A percentile compares a stretch with the other conserved stretches of the same genome.
Conservation (phyloP, 1,140 invertebrate genomes). For the Dendrolimus kikuchii region DNA sequence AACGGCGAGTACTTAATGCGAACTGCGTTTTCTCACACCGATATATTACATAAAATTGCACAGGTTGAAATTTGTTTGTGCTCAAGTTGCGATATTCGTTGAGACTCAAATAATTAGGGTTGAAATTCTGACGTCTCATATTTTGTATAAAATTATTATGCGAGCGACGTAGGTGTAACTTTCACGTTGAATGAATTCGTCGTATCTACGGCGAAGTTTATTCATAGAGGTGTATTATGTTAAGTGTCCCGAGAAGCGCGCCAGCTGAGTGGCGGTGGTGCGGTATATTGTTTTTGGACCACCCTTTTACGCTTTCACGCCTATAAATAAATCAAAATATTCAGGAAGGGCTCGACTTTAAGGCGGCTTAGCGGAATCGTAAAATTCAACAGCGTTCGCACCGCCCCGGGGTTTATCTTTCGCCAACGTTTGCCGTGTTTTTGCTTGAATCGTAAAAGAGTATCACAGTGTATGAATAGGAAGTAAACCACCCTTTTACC, state of each 20-base stretch:
- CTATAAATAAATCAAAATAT: conserved; percentile 73
- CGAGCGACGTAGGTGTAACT: too few relatives aligned
- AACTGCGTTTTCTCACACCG: conserved; percentile 53
- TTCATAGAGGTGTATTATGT: conserved; percentile 26
- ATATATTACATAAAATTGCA: conserved; percentile 56
- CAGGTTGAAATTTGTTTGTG: conserved; percentile 43
- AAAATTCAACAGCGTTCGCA: conserved; percentile 67
- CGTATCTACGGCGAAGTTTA: conserved; percentile 8
- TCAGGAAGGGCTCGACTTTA: conserved; percentile 68
- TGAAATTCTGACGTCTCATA: conserved; percentile 5
- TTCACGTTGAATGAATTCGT: too few relatives aligned
- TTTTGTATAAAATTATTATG: not conserved
- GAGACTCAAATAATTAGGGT: conserved; percentile 15
- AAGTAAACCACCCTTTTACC: conserved; percentile 52
- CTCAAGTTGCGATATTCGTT: conserved; percentile 24
- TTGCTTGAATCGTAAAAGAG: conserved; percentile 62
- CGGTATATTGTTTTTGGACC: conserved; percentile 62
- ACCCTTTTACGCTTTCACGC: conserved; percentile 62
- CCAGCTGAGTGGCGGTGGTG: conserved; percentile 37
- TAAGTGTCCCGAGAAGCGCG: conserved; percentile 31
- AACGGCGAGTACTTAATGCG: conserved; percentile 58
- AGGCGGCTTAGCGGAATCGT: conserved; percentile 69
- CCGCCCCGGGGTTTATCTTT: conserved; percentile 60
- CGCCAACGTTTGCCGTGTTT: conserved; percentile 50
- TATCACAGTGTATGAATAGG: conserved; percentile 60